These are phyloP conservation scores for Enteromius thamalakanensis DNA, from an alignment of 2,797 vertebrate species.

Conservation along the genomic window DNA sequence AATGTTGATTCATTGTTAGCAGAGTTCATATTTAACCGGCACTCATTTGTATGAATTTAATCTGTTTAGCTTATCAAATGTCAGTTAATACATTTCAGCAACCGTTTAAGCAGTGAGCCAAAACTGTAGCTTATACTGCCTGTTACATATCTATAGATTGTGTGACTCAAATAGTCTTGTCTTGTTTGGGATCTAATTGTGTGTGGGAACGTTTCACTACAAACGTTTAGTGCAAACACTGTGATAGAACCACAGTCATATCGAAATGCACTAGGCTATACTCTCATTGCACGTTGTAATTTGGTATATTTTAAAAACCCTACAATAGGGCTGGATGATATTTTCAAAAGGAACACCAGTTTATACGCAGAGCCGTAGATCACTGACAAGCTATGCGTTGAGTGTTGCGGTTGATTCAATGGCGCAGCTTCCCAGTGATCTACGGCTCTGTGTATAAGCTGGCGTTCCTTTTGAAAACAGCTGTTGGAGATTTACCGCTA, in stretches of 20 bases:
- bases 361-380: no score
- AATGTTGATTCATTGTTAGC: neutral
- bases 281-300: neutral
- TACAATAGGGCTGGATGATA: no score
- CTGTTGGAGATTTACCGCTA: no score
- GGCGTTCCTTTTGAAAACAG: no score
- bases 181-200: neutral
- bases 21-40: neutral
- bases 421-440: no score
- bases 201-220: neutral
- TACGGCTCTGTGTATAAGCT: no score
- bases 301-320: neutral
- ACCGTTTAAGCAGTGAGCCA: neutral
- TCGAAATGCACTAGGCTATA: neutral
- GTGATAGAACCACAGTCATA: neutral
- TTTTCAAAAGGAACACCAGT: no score
- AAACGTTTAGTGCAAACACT: neutral
- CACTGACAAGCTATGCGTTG: no score
- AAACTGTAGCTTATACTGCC: neutral
- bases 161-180: neutral
- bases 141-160: neutral
- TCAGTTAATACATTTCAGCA: neutral
- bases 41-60: neutral
- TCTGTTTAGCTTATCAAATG: slow-evolving; percentile 3
- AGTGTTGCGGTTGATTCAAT: no score